Percentiles rank a stretch among this genome's conserved stretches.
Evolutionary conservation across 2,888 invertebrate genomes (phyloP).

Genomic region (Colostygia pectinataria): DNA sequence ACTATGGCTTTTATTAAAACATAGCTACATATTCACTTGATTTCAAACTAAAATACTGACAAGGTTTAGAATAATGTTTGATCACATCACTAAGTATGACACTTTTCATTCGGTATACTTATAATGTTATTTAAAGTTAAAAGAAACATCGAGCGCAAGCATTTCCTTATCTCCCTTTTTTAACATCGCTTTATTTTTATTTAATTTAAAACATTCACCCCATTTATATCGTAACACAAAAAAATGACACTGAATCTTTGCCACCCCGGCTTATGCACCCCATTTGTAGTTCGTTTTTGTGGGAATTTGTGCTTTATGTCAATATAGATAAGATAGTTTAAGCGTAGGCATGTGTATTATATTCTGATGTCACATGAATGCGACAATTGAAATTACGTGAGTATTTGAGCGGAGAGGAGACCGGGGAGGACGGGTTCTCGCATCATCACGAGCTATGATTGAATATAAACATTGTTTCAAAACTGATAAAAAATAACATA

Average conservation of each 20-base stretch:
- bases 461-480: constrained; percentile 39
- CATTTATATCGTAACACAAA: constrained; percentile 35
- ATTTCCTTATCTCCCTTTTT: constrained; percentile 6
- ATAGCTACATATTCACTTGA: too few species aligned
- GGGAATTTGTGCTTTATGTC: constrained; percentile 14
- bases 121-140: too few species aligned
- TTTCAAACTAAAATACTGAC: too few species aligned
- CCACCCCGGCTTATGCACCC: constrained; percentile 24
- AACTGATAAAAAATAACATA: constrained; percentile 7
- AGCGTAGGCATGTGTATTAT: constrained; percentile 28
- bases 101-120: too few species aligned
- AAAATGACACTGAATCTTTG: constrained; percentile 25
- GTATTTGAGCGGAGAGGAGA: not conserved
- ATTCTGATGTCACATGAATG: constrained; percentile 46
- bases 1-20: not conserved
- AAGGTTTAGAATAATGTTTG: too few species aligned
- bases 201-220: constrained; percentile 29
- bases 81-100: too few species aligned
- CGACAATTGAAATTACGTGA: constrained; percentile 53
- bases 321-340: not conserved
- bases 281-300: not conserved
- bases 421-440: not conserved
- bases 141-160: not conserved
- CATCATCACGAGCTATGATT: constrained; percentile 41
- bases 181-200: constrained; percentile 26